phyloP scores from a whole-genome alignment of 2,113 vertebrate species.

The human region GRCh38 chr7:110117501-110118000 shows the following conservation, averaged over 20 bases:
- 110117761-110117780: neutral
- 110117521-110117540: neutral
- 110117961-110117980: neutral
- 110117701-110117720: neutral
- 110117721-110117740: neutral
- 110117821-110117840: neutral
- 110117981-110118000: neutral
- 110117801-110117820: neutral
- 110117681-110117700: neutral
- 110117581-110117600: neutral
- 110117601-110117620: neutral
- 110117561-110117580: neutral
- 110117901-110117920: neutral
- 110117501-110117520: neutral
- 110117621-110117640: neutral
- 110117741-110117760: neutral
- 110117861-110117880: neutral
- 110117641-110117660: neutral
- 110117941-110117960: neutral
- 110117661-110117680: neutral
- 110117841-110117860: neutral
- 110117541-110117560: neutral
- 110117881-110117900: neutral
- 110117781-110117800: neutral
- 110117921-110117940: constrained; percentile 22